phyloP scores from a whole-genome alignment of 2,888 invertebrate species.

The Arge pagana region DNA sequence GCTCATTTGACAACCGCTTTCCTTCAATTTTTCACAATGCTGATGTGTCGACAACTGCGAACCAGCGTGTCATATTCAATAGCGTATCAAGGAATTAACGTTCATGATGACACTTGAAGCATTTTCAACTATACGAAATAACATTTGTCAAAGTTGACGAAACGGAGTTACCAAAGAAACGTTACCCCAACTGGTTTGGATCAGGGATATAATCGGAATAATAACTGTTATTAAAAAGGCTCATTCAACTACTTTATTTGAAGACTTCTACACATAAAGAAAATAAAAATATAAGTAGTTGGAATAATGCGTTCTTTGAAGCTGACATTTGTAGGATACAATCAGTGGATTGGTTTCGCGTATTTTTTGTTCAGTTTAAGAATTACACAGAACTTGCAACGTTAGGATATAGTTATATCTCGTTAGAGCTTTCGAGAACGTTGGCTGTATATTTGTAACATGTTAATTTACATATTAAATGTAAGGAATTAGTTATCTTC shows the following conservation, averaged over 20 bases:
- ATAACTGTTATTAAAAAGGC: conserved; percentile 22
- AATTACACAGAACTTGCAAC: not conserved
- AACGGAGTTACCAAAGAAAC: no score
- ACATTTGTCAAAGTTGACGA: no score
- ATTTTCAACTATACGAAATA: no score
- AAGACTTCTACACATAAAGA: conserved; percentile 14
- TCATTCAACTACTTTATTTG: conserved; percentile 21
- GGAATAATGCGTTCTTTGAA: not conserved
- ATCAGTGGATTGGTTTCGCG: conserved; percentile 1
- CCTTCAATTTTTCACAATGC: no score
- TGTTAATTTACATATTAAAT: conserved; percentile 4
- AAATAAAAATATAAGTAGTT: conserved; percentile 19
- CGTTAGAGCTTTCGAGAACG: not conserved
- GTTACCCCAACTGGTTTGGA: no score
- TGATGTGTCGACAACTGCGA: no score
- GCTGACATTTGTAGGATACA: conserved; percentile 5
- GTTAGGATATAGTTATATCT: not conserved
- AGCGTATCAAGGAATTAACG: no score
- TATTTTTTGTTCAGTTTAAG: not conserved
- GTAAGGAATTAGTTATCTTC: conserved; percentile 4
- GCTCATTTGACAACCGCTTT: no score
- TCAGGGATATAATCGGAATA: conserved; percentile 13
- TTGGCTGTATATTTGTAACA: not conserved
- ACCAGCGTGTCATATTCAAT: no score
- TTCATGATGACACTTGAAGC: no score